Base-by-base conservation (phyloP, 2,113 vertebrate species). In the crab-eating macaque (Macaca fascicularis) region DNA sequence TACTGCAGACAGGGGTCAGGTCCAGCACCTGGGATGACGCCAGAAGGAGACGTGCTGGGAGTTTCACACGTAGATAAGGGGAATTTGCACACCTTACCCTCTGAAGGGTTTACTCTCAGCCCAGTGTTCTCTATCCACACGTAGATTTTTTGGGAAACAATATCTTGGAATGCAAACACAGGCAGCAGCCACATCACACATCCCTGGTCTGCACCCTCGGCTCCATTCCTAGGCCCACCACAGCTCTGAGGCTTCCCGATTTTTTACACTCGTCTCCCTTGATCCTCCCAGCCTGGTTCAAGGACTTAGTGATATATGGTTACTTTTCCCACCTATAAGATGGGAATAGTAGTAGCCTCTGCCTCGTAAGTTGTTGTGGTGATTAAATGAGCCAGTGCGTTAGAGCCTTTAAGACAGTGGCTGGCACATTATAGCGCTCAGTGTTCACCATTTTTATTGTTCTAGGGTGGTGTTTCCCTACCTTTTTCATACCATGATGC, bases 1-100 rank as follows among this genome's bases (percentile, higher is more conserved):
- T 81, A 64, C 96, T 76, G n/a, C 35, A 88, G 88, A 32, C 85
- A 32, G 2, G 80, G 81, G 55, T 72, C 85, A 93, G 72, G 72
- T 14, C 67, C 64, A 55, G 69, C n/a, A 32, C 75, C 13, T 1
- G 9, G 61, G 48, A 3, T 55, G 40, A 30, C 1, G 6, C 30
- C n/a, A 27, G 86, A 22, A 89, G 35, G 59, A 94, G 55, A 38
- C 5, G 0, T 27, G 45, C 2, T 64, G 84, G 52, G 70, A 67
- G 43, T 23, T 59, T 11, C 11, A 25, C 8, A 2, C 10, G 27
- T 32, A 45, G 78, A 43, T 1, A 1, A 38, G 75, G 38, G 55
- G 55, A 35, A 74, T 25, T 14, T 25, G 23, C 57, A 59, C 19
- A 74, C 35, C 40, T 27, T n/a, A 32, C 16, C 52, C 79, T 89